Evolutionary conservation across 2,888 invertebrate genomes (phyloP).

Genomic region (Lottia gigantea): DNA sequence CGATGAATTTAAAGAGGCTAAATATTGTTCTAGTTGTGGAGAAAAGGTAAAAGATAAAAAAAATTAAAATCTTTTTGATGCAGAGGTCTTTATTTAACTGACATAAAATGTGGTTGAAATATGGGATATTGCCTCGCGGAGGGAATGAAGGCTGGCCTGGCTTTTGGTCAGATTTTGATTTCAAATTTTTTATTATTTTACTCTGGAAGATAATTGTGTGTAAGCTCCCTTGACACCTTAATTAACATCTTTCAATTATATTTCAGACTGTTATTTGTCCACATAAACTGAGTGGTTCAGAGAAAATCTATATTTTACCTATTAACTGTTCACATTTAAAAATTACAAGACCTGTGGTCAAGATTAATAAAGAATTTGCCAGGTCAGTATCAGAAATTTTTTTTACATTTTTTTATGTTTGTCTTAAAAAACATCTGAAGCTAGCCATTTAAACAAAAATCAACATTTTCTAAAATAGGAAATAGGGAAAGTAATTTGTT

Average conservation of each 20-base stretch:
- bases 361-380: constrained; percentile 61
- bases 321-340: constrained; percentile 62
- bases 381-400: constrained; percentile 41
- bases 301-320: constrained; percentile 60
- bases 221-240: too few species aligned
- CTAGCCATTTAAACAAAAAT: too few species aligned
- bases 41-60: constrained; percentile 58
- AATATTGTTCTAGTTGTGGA: constrained; percentile 64
- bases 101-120: too few species aligned
- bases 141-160: too few species aligned
- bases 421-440: too few species aligned
- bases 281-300: constrained; percentile 61
- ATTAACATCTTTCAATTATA: neutral
- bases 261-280: constrained; percentile 66
- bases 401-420: too few species aligned
- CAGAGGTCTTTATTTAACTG: neutral
- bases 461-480: too few species aligned
- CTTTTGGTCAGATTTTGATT: too few species aligned
- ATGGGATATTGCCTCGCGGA: too few species aligned
- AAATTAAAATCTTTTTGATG: neutral
- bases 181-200: too few species aligned
- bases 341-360: constrained; percentile 60
- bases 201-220: too few species aligned
- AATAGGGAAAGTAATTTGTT: too few species aligned
- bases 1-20: constrained; percentile 64